These are phyloP conservation scores for Camponotus fellah DNA, from an alignment of 2,888 invertebrate genomes.

Conservation along the genomic window DNA sequence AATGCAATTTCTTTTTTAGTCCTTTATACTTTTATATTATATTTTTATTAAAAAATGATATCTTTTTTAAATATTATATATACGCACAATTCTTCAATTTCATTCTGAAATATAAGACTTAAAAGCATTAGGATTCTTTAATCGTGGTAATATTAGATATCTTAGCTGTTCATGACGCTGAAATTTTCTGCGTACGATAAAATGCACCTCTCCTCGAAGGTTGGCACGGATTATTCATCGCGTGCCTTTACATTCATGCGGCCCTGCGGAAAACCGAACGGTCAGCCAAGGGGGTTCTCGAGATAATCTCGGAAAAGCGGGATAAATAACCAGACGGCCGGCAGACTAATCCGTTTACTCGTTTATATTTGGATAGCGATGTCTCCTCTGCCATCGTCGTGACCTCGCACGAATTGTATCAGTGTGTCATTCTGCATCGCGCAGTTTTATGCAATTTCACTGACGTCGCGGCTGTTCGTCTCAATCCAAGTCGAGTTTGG, in stretches of 20 bases:
- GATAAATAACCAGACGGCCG: slow-evolving; percentile 74
- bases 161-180: background rate
- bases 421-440: slow-evolving; percentile 45
- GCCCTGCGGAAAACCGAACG: slow-evolving; percentile 53
- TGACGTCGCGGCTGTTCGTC: slow-evolving; percentile 38
- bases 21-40: background rate
- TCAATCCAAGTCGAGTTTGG: slow-evolving; percentile 5
- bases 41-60: background rate
- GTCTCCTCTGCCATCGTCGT: slow-evolving; percentile 41
- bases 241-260: slow-evolving; percentile 50
- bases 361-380: slow-evolving; percentile 74
- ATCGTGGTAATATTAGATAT: background rate
- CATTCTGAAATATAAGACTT: background rate
- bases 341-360: slow-evolving; percentile 70
- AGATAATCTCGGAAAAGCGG: slow-evolving; percentile 73
- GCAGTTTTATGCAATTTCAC: slow-evolving; percentile 51
- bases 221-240: slow-evolving; percentile 38
- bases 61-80: background rate
- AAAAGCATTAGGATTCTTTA: background rate
- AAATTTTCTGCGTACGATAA: slow-evolving; percentile 14
- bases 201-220: slow-evolving; percentile 9
- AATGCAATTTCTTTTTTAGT: slow-evolving; percentile 6
- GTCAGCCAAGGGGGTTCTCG: slow-evolving; percentile 63
- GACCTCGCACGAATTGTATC: slow-evolving; percentile 53
- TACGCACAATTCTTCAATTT: background rate